Evolutionary conservation across 2,888 invertebrate genomes (phyloP).

Genomic region (Fragum sueziense): DNA sequence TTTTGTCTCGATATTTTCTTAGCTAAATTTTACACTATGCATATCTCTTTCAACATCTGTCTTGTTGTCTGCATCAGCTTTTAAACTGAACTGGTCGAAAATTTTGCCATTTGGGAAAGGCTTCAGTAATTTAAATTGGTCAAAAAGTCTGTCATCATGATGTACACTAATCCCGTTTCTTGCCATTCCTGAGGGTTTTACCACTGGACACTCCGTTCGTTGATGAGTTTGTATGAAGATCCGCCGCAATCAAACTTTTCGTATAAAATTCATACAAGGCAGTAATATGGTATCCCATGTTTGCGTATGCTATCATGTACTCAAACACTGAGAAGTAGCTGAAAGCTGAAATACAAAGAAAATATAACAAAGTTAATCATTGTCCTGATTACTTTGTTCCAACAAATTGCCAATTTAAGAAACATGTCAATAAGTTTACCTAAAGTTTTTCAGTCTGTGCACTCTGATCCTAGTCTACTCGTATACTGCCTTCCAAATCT

Average conservation of each 20-base stretch:
- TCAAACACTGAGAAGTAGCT: slow-evolving; percentile 97
- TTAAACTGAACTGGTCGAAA: background rate
- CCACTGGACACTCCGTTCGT: background rate
- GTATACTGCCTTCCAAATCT: too few species aligned
- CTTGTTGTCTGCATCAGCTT: background rate
- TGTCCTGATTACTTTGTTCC: background rate
- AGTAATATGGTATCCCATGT: slow-evolving; percentile 96
- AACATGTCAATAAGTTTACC: too few species aligned
- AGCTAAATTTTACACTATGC: too few species aligned
- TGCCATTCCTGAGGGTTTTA: background rate
- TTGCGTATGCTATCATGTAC: slow-evolving; percentile 94
- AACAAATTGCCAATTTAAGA: too few species aligned
- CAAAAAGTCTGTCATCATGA: too few species aligned
- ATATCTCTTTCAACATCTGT: too few species aligned
- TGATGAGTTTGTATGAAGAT: slow-evolving; percentile 6
- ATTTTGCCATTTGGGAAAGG: background rate
- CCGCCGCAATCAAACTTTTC: slow-evolving; percentile 56
- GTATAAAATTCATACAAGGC: slow-evolving; percentile 90
- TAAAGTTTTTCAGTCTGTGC: background rate
- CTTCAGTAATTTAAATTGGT: too few species aligned
- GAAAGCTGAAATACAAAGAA: slow-evolving; percentile 87
- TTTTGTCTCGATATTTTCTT: background rate
- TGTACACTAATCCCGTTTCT: background rate
- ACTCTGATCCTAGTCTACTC: too few species aligned
- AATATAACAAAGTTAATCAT: slow-evolving; percentile 20